Evolutionary conservation across 2,113 vertebrate species (phyloP).

Genomic region (Caloenas nicobarica): DNA sequence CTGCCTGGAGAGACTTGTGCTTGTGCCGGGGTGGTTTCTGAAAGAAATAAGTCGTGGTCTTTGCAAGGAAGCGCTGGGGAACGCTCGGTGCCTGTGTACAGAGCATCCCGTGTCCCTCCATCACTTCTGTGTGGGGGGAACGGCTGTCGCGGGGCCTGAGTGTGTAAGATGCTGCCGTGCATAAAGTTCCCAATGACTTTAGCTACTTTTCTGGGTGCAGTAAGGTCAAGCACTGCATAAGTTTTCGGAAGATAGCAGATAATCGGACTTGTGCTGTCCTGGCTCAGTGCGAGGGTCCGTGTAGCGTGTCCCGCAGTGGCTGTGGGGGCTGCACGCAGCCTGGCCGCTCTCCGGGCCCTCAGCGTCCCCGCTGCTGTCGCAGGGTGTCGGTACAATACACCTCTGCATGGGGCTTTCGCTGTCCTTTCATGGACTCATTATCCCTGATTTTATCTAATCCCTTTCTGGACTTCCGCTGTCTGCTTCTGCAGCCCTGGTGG

Average conservation of each 20-base stretch:
- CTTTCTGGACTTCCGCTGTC: background rate
- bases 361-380: background rate
- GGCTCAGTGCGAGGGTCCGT: background rate
- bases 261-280: background rate
- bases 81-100: accelerated
- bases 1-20: background rate
- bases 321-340: background rate
- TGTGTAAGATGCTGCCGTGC: accelerated
- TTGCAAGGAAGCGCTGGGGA: background rate
- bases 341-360: background rate
- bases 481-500: background rate
- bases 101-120: background rate
- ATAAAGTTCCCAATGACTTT: background rate
- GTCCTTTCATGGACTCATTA: background rate
- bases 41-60: background rate
- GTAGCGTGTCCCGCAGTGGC: background rate
- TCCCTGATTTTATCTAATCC: background rate
- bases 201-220: background rate
- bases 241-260: background rate
- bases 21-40: background rate
- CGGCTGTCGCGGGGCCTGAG: background rate
- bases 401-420: background rate
- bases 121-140: background rate
- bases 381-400: background rate
- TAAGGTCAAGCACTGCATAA: background rate